phyloP scores from a whole-genome alignment of 2,888 invertebrate genomes.

The Hecatera dysodea region DNA sequence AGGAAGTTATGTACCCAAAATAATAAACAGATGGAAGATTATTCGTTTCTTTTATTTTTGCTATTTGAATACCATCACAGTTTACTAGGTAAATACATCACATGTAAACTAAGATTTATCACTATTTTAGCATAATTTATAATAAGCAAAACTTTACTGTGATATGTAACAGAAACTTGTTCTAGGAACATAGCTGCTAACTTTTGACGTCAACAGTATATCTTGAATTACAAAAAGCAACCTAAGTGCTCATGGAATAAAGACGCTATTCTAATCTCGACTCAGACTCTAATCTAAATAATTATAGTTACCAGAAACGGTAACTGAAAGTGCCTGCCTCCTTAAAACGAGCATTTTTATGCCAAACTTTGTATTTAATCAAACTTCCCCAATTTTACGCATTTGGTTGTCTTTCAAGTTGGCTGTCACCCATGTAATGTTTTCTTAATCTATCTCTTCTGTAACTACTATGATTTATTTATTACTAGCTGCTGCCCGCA shows the following conservation, averaged over 20 bases:
- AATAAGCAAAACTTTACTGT: neutral
- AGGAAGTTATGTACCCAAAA: conserved; percentile 82
- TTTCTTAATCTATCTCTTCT: too few relatives aligned
- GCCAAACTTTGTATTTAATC: neutral
- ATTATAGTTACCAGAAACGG: neutral
- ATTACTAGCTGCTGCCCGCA: too few relatives aligned
- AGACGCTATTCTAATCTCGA: neutral
- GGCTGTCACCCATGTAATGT: too few relatives aligned
- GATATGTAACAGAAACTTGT: neutral
- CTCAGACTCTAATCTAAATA: conserved; percentile 3
- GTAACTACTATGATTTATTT: too few relatives aligned
- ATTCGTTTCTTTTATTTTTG: conserved; percentile 48
- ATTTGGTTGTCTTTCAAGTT: too few relatives aligned
- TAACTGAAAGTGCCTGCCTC: neutral
- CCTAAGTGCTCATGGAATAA: neutral
- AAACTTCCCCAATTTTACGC: neutral
- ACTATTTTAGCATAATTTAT: neutral
- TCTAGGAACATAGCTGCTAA: neutral
- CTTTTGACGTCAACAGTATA: neutral
- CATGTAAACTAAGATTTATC: neutral
- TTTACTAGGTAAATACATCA: neutral
- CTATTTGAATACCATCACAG: neutral
- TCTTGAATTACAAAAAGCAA: neutral
- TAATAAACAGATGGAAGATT: conserved; percentile 79
- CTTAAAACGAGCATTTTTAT: neutral